Base-by-base conservation (phyloP, 2,888 invertebrate genomes). In the Noctuana brunneofusca region DNA sequence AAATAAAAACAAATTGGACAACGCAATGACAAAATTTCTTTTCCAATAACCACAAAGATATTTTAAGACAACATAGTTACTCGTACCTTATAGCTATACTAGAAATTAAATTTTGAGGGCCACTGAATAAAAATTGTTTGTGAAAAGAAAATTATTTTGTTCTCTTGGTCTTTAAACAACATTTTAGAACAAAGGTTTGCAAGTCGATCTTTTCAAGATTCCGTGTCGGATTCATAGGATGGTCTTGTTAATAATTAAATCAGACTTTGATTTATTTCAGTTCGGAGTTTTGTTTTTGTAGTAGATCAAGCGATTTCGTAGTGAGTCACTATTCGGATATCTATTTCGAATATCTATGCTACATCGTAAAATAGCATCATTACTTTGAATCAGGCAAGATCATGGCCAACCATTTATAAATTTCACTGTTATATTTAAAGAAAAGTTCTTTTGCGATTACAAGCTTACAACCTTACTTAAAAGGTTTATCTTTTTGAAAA, bases 1-100 rank as follows among this genome's bases (percentile, higher is more conserved):
- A 18, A 30, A 27, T 43, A n/a, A 55, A 43, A 43, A 27, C 6
- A 20, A 55, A 55, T 55, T 27, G 41, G 22, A 38, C 20, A 35
- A 16, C 18, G 18, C 43, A 43, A 18, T 18, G 5, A 11, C 9
- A 43, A 24, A 22, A 4, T 24, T 24, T 24, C 5, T 11, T 48
- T 48, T 20, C 48, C 22, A 48, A 48, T 20, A 24, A 12, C 3
- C 1, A 35, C 35, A 12, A 35, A 11, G 11, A 35, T 9, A n/a
- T n/a, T n/a, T n/a, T n/a, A n/a, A n/a, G 1, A 27, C 5, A 8
- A 4, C 27, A 27, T 27, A 27, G 6, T 1, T 8, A 27, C 8
- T 1, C 8, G 27, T n/a, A 6, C 3, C 5, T 32, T 32, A 32
- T 12, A 12, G 12, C 1, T 32, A 32, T 12, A 14, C 41, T 41